Evolutionary conservation across 2,797 vertebrate genomes (phyloP), one percentile per base, ranked within the genome.

Genomic region (Eidolon dupreanum): DNA sequence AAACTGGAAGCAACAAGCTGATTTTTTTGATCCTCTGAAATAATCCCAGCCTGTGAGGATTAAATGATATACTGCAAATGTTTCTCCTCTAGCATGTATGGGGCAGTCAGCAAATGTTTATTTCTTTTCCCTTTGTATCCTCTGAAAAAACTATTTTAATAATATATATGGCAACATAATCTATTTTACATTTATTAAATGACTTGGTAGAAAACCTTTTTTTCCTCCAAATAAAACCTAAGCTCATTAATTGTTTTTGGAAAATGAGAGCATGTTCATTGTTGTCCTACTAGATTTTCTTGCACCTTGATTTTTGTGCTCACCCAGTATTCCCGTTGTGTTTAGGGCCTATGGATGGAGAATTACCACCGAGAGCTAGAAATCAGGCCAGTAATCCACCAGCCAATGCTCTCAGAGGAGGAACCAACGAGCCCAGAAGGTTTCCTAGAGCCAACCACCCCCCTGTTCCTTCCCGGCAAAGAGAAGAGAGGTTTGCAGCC

Each of bases 331-430:
- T 81, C 8, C 68, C 53, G 38, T 59, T 92, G 77, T 97, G 74
- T 97, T 5, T 79, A 94, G 95, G 78, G 57, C 43, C 22, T 87
- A 0, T 53, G 51, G 94, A 96, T 90, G 36, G 51, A 92, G 95
- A 43, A 75, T 82, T 96, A 89, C 75, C 41, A 66, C 84, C 22
- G 92, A 97, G 97, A 97, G 63, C 70, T 53, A 97, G 89, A 97
- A 97, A 97, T 88, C 95, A 97, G 95, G 93, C 75, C 90, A 96
- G 61, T 96, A 97, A 97, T 12, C 53, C 88, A 57, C 51, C 73
- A 43, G 94, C 33, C 59, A 95, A 6, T 84, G 94, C 28, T 89
- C 8, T 75, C 55, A 95, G 82, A 96, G 93, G 90, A 86, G 95
- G 94, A 94, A 28, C 59, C 71, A 57, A n/a, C 93, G 82, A 88